Conservation (phyloP, 2,888 invertebrate species). For the Apodemia duryi region DNA sequence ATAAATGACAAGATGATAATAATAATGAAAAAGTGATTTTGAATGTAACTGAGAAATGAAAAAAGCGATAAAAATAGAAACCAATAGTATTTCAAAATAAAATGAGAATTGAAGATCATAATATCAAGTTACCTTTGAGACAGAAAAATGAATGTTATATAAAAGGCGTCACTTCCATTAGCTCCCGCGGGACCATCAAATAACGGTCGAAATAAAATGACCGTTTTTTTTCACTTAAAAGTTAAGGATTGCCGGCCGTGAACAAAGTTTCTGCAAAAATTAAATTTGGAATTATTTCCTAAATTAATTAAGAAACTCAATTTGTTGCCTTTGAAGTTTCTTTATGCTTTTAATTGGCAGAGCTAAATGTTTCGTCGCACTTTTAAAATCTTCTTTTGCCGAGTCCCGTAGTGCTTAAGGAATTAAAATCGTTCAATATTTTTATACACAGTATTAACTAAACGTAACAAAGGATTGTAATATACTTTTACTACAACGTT, state of each 20-base stretch:
- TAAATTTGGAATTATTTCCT: conserved; percentile 3
- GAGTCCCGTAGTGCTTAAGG: background rate
- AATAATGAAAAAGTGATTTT: too few species aligned
- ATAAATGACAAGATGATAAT: too few species aligned
- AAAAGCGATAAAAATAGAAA: background rate
- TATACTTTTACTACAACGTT: too few species aligned
- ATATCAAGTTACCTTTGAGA: conserved; percentile 1
- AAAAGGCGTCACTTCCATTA: background rate
- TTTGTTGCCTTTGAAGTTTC: conserved; percentile 8
- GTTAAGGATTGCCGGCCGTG: background rate
- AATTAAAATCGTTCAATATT: background rate
- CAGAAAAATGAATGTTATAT: background rate
- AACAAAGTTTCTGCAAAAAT: conserved; percentile 7
- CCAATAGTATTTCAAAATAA: background rate
- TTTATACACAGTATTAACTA: background rate
- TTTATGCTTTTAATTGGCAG: conserved; percentile 10
- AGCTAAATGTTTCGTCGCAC: conserved; percentile 2
- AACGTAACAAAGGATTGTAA: too few species aligned
- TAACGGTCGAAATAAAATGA: background rate
- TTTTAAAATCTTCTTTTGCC: background rate
- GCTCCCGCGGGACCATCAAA: background rate
- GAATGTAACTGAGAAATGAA: too few species aligned
- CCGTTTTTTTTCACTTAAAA: conserved; percentile 9
- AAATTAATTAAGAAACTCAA: conserved; percentile 12
- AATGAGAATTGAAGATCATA: background rate